Evolutionary conservation across 2,888 invertebrate genomes (phyloP).

Genomic region (Drosophila lutescens): DNA sequence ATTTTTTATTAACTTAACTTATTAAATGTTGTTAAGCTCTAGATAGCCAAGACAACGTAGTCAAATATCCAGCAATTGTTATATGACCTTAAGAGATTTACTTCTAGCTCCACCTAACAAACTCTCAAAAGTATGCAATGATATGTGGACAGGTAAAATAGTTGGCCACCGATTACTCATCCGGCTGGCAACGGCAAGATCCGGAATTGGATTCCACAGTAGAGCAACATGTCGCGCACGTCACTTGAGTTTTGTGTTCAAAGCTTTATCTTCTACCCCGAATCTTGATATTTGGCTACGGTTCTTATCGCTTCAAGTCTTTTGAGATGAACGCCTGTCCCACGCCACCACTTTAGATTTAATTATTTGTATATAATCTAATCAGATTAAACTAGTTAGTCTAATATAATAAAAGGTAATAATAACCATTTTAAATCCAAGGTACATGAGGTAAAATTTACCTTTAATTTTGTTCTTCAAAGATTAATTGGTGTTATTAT

Average conservation of each 20-base stretch:
- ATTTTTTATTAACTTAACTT: no score
- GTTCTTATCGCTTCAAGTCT: background rate
- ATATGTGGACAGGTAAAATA: background rate
- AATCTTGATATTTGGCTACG: slow-evolving; percentile 7
- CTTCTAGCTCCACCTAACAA: background rate
- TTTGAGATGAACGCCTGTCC: background rate
- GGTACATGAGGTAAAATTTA: no score
- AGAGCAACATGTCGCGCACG: slow-evolving; percentile 2
- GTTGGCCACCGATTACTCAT: slow-evolving; percentile 15
- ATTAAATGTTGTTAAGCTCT: no score
- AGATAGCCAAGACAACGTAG: no score
- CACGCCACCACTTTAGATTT: background rate
- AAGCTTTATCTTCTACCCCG: slow-evolving; percentile 12
- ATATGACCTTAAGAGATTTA: background rate
- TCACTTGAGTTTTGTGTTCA: background rate
- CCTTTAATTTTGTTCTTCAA: background rate
- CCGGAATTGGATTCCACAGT: slow-evolving; percentile 19
- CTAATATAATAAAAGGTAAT: background rate
- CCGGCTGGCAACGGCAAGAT: slow-evolving; percentile 19
- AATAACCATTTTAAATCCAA: no score
- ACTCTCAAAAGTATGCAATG: slow-evolving; percentile 24
- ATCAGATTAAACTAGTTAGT: background rate
- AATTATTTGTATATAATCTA: background rate
- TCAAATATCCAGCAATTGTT: no score
- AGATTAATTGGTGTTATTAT: no score